A percentile compares a stretch with the other conserved stretches of the same genome.
Conservation (phyloP, 2,113 vertebrate species). For the Myrmophylax atrothorax region DNA sequence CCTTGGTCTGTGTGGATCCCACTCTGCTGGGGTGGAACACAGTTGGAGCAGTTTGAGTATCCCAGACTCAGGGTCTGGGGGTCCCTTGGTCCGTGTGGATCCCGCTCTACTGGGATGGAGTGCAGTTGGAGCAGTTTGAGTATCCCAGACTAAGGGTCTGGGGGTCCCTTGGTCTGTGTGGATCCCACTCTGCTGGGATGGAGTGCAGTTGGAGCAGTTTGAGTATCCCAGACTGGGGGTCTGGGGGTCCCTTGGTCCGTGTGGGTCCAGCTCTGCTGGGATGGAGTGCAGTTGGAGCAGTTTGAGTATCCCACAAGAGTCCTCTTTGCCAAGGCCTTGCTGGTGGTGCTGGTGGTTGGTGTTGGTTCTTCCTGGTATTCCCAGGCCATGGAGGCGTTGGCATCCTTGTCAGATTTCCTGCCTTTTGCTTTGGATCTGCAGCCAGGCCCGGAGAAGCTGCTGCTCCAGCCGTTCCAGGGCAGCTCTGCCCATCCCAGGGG, state of each 20-base stretch:
- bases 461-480: not conserved
- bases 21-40: too few relatives aligned
- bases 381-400: accelerated
- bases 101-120: too few relatives aligned
- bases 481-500: not conserved
- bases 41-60: too few relatives aligned
- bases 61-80: not conserved
- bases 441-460: not conserved
- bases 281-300: accelerated
- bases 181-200: too few relatives aligned
- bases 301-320: accelerated
- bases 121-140: too few relatives aligned
- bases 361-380: accelerated
- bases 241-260: accelerated
- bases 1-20: accelerated
- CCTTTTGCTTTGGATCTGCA: accelerated
- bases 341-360: accelerated
- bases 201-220: too few relatives aligned
- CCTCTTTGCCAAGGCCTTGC: not conserved
- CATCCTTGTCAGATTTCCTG: accelerated
- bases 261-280: accelerated
- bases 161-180: too few relatives aligned
- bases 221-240: not conserved
- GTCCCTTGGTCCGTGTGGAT: accelerated
- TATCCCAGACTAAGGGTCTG: too few relatives aligned